phyloP scores from a whole-genome alignment of 2,888 invertebrate genomes.

The Caenorhabditis parvicauda region DNA sequence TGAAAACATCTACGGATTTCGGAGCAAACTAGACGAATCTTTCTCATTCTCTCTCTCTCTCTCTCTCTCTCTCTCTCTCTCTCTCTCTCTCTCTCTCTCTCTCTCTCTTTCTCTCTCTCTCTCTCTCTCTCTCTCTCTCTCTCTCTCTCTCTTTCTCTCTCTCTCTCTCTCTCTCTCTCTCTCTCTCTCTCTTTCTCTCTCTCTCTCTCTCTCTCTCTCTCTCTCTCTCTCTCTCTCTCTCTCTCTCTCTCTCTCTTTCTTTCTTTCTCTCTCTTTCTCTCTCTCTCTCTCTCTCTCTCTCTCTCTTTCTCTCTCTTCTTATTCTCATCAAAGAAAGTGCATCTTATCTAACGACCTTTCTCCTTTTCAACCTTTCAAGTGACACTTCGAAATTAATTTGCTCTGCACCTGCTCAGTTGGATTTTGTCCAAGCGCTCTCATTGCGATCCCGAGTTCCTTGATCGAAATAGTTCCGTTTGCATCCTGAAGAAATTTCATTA shows the following conservation, averaged over 20 bases:
- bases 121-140: neutral
- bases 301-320: neutral
- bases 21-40: neutral
- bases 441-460: conserved; percentile 41
- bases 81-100: neutral
- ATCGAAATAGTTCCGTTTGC: conserved; percentile 44
- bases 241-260: neutral
- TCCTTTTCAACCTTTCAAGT: neutral
- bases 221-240: neutral
- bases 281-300: neutral
- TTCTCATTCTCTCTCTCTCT: neutral
- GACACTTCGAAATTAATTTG: no score
- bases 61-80: neutral
- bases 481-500: conserved; percentile 15
- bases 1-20: neutral
- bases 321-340: no score
- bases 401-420: conserved; percentile 45
- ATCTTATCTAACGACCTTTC: neutral
- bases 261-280: neutral
- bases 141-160: neutral
- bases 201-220: neutral
- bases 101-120: neutral
- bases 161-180: neutral
- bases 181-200: neutral
- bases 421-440: conserved; percentile 44